Evolutionary conservation across 2,797 vertebrate genomes (phyloP), one percentile per base, ranked within the genome.

Genomic region (Onychomys leucogaster): DNA sequence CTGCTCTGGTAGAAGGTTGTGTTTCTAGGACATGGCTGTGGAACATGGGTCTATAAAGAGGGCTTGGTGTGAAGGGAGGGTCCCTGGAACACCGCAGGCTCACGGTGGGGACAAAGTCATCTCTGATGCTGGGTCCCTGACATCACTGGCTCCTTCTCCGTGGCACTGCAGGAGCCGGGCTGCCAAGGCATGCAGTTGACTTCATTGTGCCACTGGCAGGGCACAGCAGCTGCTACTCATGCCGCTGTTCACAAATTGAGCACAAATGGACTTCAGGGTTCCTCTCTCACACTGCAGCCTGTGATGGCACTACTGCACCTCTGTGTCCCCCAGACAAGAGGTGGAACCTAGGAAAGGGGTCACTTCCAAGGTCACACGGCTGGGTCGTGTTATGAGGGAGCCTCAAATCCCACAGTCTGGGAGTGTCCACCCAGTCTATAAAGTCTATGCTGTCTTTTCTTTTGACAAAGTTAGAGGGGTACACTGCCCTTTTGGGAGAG

Each of bases 121-220:
- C 86, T 89, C 63, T 77, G 83, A 82, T 75, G 19, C 55, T 71
- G 63, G 25, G 37, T 59, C 55, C 57, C 65, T 34, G 63, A 37
- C 23, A 23, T 67, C 19, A 69, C 41, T 67, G 12, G 8, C 49
- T 77, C 34, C 37, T 43, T 41, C 63, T 75, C 71, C 41, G 23
- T 73, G 32, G 25, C 37, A 41, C 4, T 19, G 75, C 49, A 41
- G 29, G 75, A 80, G 37, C 57, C 75, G 34, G 46, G 46, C 12
- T 46, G 5, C 17, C 3, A 16, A 78, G 55, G n/a, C 65, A 1
- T 6, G 25, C 5, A 9, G 23, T 43, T 63, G 69, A 21, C 49
- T 3, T 0, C 2, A 9, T 32, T 43, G 71, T 90, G 43, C 13
- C 10, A 0, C 23, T 80, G 27, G 2, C 0, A 0, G 17, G 63